A percentile compares a stretch with the other conserved stretches of the same genome.
Evolutionary conservation across 2,113 vertebrate genomes (phyloP).

Genomic region (Aldabrachelys gigantea): DNA sequence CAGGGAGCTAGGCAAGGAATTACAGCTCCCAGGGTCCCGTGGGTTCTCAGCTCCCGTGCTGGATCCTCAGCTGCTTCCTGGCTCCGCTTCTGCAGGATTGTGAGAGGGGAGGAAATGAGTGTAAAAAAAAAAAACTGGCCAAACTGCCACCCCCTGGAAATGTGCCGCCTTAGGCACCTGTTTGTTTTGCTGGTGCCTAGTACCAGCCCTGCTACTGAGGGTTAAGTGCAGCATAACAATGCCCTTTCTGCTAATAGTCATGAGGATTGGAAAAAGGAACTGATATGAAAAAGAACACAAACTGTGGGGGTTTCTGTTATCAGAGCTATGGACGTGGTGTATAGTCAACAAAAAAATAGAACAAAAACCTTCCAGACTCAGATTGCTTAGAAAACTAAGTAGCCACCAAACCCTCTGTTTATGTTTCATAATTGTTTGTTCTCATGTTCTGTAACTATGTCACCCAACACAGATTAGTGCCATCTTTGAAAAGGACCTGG

Average conservation of each 20-base stretch:
- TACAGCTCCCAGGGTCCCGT: too few species aligned
- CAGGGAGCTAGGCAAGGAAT: too few species aligned
- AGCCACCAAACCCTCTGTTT: conserved; percentile 1
- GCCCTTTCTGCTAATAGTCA: neutral
- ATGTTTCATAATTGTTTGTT: neutral
- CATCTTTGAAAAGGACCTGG: neutral
- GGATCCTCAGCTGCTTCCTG: too few species aligned
- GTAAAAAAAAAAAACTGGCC: too few species aligned
- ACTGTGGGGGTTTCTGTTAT: neutral
- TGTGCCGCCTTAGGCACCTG: too few species aligned
- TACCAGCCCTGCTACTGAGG: neutral
- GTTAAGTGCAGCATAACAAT: rapidly evolving
- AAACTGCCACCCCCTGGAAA: too few species aligned
- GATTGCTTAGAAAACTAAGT: neutral
- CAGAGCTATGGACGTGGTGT: neutral
- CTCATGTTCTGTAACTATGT: neutral
- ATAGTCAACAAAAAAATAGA: conserved; percentile 26
- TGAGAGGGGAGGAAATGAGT: too few species aligned
- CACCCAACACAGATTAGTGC: neutral
- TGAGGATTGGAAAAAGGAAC: neutral
- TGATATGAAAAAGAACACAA: conserved; percentile 19
- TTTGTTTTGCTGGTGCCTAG: too few species aligned
- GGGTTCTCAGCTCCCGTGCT: too few species aligned
- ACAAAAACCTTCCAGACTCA: neutral
- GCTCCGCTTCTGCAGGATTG: too few species aligned